Evolutionary conservation across 2,888 invertebrate species (phyloP), one percentile per base, ranked within the genome.

Genomic region (Athalia cordata): DNA sequence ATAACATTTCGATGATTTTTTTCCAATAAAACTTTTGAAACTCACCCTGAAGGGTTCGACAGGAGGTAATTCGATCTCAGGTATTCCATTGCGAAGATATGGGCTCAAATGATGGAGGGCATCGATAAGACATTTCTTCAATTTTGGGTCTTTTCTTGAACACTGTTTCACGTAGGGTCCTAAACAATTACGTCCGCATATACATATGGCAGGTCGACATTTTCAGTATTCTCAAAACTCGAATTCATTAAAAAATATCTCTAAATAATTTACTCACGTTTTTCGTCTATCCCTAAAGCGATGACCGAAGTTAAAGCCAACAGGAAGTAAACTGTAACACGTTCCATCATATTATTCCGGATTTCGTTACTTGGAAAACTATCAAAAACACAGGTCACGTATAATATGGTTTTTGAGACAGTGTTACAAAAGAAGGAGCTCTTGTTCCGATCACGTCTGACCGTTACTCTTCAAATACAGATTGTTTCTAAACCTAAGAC

Each of bases 101-200:
- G 91, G 91, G 80, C 88, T 87, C 43, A 91, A 83, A 80, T 91
- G 91, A 79, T 91, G 90, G 11, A 92, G 85, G 47, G 91, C 87
- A 70, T 86, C 84, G 64, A 90, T 89, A 79, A 91, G 84, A 81
- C 91, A 92, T 11, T 86, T 83, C 77, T 88, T 88, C 75, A 91
- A 76, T 62, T 91, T 85, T 0, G 91, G 91, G 81, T 91, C 91
- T 78, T 92, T 91, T 84, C 92, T 92, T 78, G 91, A 92, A 83
- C 95, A 95, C 88, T 94, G 94, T 84, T 94, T 94, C 68, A 95
- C 92, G 85, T 94, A 95, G 80, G 92, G 92, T 49, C 93, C 93
- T 93, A 88, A 61, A 91, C 91, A 79, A 82, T n/a, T 29, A 29
- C 29, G 9, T 57, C 43, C 8, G 29, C n/a, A 59, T 15, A 8